Evolutionary conservation across 2,113 vertebrate species (phyloP), one percentile per base, ranked within the genome.

Genomic region (Eudorcas thomsonii): DNA sequence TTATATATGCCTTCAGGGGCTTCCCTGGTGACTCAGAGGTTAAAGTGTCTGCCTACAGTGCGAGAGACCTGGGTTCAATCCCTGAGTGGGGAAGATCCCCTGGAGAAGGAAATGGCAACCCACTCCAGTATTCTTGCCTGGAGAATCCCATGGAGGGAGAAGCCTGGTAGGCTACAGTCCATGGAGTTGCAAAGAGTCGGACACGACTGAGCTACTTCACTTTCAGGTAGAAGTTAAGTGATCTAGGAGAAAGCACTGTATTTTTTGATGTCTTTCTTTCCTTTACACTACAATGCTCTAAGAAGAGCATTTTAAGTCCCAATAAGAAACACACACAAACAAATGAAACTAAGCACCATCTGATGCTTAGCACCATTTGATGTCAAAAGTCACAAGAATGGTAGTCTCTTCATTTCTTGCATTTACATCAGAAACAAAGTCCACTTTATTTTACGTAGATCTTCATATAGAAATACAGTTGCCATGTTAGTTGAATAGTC

Each of bases 391-490:
- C 14, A 62, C 39, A 87, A 91, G n/a, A 89, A 55, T 33, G 21
- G 71, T 57, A 6, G 36, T 13, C 33, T 7, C 96, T 90, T 94
- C 43, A 59, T 92, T 90, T 80, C 54, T 54, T 95, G 48, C 26
- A 81, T 33, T 91, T 81, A 94, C 36, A 54, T 97, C 23, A 94
- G 71, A 97, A 90, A 94, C 17, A 94, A 93, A 78, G 78, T 94
- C 16, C 23, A 96, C 96, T 98, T 96, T 89, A 92, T 98, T 97
- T 98, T 97, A 91, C 88, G 89, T 94, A 94, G 64, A 98, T 97
- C 52, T 94, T 96, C 88, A 97, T 98, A 97, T 91, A 96, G 83
- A 92, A 96, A 93, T 98, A 94, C 11, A 98, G 90, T 97, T 97
- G 91, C 96, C 96, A 94, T 91, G 78, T 88, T 94, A 86, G 59